Conservation (phyloP, 2,888 invertebrate genomes). For the Chesias legatella region DNA sequence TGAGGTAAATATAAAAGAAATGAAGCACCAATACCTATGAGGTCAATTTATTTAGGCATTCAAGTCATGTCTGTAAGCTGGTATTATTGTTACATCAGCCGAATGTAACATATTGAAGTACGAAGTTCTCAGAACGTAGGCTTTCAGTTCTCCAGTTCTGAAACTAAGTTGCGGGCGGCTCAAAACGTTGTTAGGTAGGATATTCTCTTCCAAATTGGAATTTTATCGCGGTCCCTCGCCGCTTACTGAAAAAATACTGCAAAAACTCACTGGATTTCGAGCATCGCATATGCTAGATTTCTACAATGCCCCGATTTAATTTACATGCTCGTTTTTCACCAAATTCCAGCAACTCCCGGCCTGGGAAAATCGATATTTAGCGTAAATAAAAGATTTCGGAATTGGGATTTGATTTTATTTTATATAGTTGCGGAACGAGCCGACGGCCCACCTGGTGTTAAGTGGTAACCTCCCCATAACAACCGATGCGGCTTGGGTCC, state of each 20-base stretch:
- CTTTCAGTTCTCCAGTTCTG: conserved; percentile 15
- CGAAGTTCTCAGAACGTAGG: conserved; percentile 14
- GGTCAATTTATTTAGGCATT: too few species aligned
- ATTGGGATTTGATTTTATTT: too few species aligned
- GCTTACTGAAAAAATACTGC: conserved; percentile 21
- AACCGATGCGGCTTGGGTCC: too few species aligned
- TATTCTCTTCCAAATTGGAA: conserved; percentile 28
- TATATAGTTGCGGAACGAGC: too few species aligned
- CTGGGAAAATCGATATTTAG: conserved; percentile 7
- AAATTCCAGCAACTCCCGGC: conserved; percentile 1
- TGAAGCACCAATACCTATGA: too few species aligned
- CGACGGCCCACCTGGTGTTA: too few species aligned
- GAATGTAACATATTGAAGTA: conserved; percentile 7
- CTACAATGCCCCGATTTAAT: conserved; percentile 22
- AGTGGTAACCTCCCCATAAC: too few species aligned
- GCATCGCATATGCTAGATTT: conserved; percentile 22
- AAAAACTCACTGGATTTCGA: conserved; percentile 22
- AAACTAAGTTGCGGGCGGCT: conserved; percentile 20
- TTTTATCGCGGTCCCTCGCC: conserved; percentile 26
- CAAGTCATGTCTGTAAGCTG: too few species aligned
- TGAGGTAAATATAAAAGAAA: too few species aligned
- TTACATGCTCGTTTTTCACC: conserved; percentile 15
- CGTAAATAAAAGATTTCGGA: conserved; percentile 8
- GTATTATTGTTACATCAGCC: neutral
- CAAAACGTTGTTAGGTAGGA: conserved; percentile 21